Conservation (phyloP, 1,140 invertebrate genomes). For the Megalopta genalis region DNA sequence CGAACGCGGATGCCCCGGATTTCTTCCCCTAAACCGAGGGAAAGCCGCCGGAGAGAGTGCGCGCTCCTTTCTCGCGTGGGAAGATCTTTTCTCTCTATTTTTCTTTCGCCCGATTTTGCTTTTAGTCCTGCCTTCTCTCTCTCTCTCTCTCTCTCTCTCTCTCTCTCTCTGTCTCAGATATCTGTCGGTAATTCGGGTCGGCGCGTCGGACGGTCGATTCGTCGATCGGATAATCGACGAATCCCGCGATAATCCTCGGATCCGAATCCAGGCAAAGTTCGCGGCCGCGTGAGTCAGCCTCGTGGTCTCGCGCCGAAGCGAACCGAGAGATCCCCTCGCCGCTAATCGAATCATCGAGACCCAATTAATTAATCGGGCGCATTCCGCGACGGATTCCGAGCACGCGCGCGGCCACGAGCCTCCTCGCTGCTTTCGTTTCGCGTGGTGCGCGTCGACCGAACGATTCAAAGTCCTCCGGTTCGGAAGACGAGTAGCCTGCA, state of each 20-base stretch:
- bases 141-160: no score
- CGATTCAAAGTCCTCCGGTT: constrained; percentile 33
- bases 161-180: no score
- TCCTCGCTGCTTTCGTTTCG: constrained; percentile 16
- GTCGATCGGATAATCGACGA: no score
- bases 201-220: no score
- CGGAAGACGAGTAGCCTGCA: constrained; percentile 20
- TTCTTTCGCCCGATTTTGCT: neutral
- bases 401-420: neutral
- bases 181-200: no score
- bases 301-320: no score
- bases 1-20: constrained; percentile 59
- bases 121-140: no score
- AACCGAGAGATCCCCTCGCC: neutral
- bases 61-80: constrained; percentile 19
- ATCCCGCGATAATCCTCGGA: no score
- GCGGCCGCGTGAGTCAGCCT: no score
- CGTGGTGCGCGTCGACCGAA: neutral
- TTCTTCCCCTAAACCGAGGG: constrained; percentile 46
- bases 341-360: constrained; percentile 18
- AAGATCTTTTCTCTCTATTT: neutral
- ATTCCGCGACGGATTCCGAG: constrained; percentile 17
- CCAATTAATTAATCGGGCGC: constrained; percentile 32
- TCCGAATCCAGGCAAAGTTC: neutral
- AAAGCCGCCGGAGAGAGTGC: constrained; percentile 51